Evolutionary conservation across 2,113 vertebrate species (phyloP).

Genomic region (Nothobranchius furzeri): DNA sequence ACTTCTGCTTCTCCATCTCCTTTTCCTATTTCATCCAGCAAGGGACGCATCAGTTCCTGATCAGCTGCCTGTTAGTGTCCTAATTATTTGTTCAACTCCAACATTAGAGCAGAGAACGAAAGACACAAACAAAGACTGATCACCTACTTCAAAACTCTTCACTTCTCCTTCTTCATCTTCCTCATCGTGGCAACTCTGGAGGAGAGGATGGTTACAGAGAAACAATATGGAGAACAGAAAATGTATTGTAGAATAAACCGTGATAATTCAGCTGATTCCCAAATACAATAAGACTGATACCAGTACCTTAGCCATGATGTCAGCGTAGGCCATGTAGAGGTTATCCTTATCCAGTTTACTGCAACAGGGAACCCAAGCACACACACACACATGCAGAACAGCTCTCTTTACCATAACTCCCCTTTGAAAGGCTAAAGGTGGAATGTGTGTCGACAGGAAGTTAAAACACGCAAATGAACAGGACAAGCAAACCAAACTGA

Average conservation of each 20-base stretch:
- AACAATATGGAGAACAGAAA: not conserved
- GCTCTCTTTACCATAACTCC: too few species aligned
- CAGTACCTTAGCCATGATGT: slow-evolving; percentile 96
- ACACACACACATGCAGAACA: too few species aligned
- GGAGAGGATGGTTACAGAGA: not conserved
- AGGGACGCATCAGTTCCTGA: not conserved
- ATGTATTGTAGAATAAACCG: too few species aligned
- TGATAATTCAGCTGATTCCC: not conserved
- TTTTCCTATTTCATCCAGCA: slow-evolving; percentile 83
- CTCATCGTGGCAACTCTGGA: slow-evolving; percentile 95
- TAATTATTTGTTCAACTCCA: too few species aligned
- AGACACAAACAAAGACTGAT: not conserved
- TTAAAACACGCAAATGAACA: too few species aligned
- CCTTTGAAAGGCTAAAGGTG: too few species aligned
- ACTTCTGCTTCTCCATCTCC: slow-evolving; percentile 98
- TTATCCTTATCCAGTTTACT: slow-evolving; percentile 96
- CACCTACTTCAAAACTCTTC: slow-evolving; percentile 95
- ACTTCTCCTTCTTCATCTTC: slow-evolving; percentile 95
- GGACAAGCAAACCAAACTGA: too few species aligned
- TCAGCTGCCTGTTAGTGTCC: too few species aligned
- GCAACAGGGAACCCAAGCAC: slow-evolving; percentile 30
- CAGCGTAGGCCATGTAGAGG: slow-evolving; percentile 97
- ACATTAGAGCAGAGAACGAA: too few species aligned
- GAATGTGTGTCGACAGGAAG: too few species aligned
- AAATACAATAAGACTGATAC: not conserved